Evolutionary conservation across 2,888 invertebrate genomes (phyloP), one percentile per base, ranked within the genome.

Genomic region (Synergus itoensis): DNA sequence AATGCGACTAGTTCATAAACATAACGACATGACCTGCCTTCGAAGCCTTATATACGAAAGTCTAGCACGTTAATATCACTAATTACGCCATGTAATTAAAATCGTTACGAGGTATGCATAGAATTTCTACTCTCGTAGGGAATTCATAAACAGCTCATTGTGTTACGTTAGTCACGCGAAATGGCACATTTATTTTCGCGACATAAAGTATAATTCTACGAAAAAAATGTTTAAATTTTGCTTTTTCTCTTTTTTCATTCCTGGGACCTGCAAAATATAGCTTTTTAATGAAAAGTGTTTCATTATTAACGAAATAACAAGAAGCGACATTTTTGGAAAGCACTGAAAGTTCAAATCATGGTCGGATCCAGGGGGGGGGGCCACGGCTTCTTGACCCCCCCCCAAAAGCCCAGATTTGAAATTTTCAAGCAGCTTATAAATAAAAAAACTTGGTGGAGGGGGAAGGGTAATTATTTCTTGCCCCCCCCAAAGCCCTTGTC

Each of bases 31-130:
- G 64, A 64, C 40, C n/a, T 64, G 64, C 1, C 64, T 8, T 16
- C 36, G 7, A 36, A 36, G 7, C 36, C 36, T 36, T 36, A 36
- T 57, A 9, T n/a, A 57, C 9, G 9, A 57, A 7, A 57, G 2
- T 57, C 53, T 57, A 57, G 53, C 9, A n/a, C 53, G 45, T 28
- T 28, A 67, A 21, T 67, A 45, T 67, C 67, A 48, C 28, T 69
- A 69, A 69, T 69, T 48, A 45, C 28, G 43, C 28, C 4, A 28
- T 28, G 67, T 69, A 69, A 69, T 69, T 69, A 69, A 69, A 69
- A 69, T 53, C 28, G 16, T 69, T 69, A 69, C 21, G 67, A 48
- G 16, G 67, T 69, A 45, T 45, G 28, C 14, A 45, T 2, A 41
- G 16, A 45, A 69, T 69, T 69, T 48, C 45, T 16, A 16, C 9